Evolutionary conservation across 2,888 invertebrate species (phyloP), one percentile per base, ranked within the genome.

Genomic region (Sinhomidia bicolor): DNA sequence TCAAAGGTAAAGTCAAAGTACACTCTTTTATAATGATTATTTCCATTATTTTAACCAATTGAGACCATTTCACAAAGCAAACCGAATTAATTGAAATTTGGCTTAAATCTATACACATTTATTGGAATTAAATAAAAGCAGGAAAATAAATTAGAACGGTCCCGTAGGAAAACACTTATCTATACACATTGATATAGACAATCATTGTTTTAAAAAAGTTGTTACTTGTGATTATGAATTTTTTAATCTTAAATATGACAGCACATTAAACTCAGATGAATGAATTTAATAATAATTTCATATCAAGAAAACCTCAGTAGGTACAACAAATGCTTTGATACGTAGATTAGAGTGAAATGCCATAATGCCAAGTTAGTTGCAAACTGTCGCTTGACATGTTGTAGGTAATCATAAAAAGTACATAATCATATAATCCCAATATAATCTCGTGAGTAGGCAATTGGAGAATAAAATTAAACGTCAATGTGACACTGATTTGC

Each of bases 401-500:
- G n/a, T n/a, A 36, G 9, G 36, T 36, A 36, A 36, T 36, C 36
- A 36, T 36, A 36, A 36, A 36, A 36, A 54, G 54, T 54, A 2
- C 9, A 57, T 23, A 44, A 1, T 17, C 54, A 57, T 7, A 57
- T 20, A 4, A 17, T 41, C 51, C 12, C 2, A 14, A 51, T 51
- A 51, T 3, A 17, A n/a, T 44, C 44, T 1, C 12, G 44, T 44
- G 9, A 57, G 20, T 57, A 57, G 57, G 23, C 7, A 57, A 57
- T 20, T 57, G 57, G 20, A 20, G 23, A 57, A 57, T 57, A 14
- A 47, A 47, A 47, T 47, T 57, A 57, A 57, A 57, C 57, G 57
- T 57, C 57, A 57, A 57, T 57, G 23, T 23, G 17, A 54, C 57
- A 20, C 57, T 57, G 57, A 57, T 57, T 57, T 20, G 57, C 57